Conservation (phyloP, 2,888 invertebrate species). For the Phorcus lineatus region DNA sequence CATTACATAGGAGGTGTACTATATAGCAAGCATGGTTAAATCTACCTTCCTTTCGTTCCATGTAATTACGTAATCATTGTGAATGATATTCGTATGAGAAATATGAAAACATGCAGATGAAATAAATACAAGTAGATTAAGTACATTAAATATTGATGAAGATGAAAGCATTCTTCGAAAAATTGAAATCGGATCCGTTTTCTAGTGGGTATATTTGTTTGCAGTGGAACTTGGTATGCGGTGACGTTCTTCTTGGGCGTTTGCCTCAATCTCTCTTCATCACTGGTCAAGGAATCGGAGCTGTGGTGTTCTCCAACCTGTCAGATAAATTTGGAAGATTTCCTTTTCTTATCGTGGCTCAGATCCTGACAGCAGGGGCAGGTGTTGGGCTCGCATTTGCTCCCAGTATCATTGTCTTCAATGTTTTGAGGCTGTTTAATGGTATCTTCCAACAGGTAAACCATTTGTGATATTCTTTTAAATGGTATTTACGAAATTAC, state of each 20-base stretch:
- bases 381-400: not conserved
- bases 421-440: not conserved
- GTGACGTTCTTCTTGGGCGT: not conserved
- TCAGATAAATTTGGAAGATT: not conserved
- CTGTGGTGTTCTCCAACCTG: not conserved
- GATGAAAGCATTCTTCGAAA: too few relatives aligned
- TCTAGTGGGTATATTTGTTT: not conserved
- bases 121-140: too few relatives aligned
- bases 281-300: not conserved
- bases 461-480: too few relatives aligned
- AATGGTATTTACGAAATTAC: not conserved
- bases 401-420: not conserved
- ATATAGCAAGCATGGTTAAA: too few relatives aligned
- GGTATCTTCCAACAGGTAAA: conserved; percentile 14
- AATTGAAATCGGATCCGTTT: too few relatives aligned
- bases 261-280: conserved; percentile 9
- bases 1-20: too few relatives aligned
- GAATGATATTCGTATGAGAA: too few relatives aligned
- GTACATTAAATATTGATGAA: too few relatives aligned
- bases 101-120: too few relatives aligned
- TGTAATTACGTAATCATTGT: too few relatives aligned
- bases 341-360: not conserved
- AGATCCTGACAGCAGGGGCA: not conserved
- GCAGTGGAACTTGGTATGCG: not conserved
- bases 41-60: too few relatives aligned